phyloP scores from a whole-genome alignment of 2,113 vertebrate genomes.

The Prinia subflava region DNA sequence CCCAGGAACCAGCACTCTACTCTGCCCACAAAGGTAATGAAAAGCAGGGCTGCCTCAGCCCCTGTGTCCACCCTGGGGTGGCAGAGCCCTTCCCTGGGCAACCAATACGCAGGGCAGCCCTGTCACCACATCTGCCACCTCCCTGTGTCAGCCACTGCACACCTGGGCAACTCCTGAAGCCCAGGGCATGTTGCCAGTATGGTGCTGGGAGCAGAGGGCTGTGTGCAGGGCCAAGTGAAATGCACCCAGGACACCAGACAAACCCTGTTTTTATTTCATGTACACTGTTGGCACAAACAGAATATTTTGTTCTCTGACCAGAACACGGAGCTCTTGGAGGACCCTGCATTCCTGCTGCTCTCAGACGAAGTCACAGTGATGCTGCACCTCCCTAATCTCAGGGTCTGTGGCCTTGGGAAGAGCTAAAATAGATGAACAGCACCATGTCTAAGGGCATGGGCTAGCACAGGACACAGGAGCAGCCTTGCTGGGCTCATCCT shows the following conservation, averaged over 20 bases:
- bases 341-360: neutral
- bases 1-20: neutral
- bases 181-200: neutral
- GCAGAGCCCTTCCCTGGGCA: neutral
- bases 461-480: neutral
- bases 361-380: neutral
- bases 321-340: neutral
- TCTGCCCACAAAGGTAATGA: neutral
- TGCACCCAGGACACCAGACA: neutral
- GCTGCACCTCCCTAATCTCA: neutral
- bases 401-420: neutral
- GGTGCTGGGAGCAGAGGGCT: neutral
- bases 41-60: neutral
- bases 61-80: neutral
- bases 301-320: constrained; percentile 7
- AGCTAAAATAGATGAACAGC: neutral
- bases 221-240: neutral
- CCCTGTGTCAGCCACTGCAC: neutral
- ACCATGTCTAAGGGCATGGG: neutral
- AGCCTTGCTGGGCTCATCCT: neutral
- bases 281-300: neutral
- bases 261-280: neutral
- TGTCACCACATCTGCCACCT: neutral
- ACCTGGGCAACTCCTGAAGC: neutral
- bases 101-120: neutral